phyloP scores from a whole-genome alignment of 1,140 invertebrate species.

The Trichomalopsis sarcophagae region DNA sequence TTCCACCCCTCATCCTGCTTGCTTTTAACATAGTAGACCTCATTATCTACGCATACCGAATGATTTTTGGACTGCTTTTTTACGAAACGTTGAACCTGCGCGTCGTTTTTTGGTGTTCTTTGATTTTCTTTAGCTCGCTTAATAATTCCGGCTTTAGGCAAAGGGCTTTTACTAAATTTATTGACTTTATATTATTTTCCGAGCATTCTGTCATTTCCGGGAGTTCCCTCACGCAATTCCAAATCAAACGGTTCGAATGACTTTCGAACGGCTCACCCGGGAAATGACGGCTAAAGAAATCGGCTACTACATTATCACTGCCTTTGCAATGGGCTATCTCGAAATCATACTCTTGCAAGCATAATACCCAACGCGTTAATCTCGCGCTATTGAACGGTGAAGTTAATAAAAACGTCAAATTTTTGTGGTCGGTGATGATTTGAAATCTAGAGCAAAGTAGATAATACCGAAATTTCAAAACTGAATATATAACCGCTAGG shows the following conservation, averaged over 20 bases:
- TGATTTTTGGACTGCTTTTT: background rate
- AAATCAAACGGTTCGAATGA: slow-evolving; percentile 34
- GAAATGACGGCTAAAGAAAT: slow-evolving; percentile 2
- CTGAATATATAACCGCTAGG: background rate
- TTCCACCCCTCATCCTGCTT: background rate
- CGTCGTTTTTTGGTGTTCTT: background rate
- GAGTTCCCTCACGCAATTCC: slow-evolving; percentile 65
- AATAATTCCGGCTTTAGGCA: background rate
- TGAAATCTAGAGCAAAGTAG: background rate
- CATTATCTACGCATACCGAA: too few species aligned
- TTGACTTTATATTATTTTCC: background rate
- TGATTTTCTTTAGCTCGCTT: background rate
- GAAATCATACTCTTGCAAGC: slow-evolving; percentile 45
- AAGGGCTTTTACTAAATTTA: background rate
- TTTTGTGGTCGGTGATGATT: background rate
- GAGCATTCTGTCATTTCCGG: slow-evolving; percentile 46
- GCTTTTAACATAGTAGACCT: too few species aligned
- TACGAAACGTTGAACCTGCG: background rate
- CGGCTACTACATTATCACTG: background rate
- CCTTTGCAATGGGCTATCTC: background rate
- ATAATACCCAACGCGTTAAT: background rate
- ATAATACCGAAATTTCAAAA: background rate
- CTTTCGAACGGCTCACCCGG: background rate
- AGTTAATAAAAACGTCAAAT: slow-evolving; percentile 27
- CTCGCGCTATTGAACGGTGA: background rate